These are phyloP conservation scores for Corbicula japonica DNA, from an alignment of 2,888 invertebrate species.

Conservation along the genomic window DNA sequence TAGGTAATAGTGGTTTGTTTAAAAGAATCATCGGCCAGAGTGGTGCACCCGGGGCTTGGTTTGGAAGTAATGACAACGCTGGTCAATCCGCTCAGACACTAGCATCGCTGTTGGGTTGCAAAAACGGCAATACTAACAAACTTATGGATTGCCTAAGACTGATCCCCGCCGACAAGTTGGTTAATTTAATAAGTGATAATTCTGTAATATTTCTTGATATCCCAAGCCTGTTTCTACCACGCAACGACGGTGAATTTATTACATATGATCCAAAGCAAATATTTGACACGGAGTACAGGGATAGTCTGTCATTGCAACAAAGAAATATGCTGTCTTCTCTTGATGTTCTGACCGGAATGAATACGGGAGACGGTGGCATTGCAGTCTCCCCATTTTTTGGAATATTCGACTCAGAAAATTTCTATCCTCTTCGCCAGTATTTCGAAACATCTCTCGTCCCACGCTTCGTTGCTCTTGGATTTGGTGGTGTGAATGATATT, in stretches of 20 bases:
- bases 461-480: background rate
- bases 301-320: too few relatives aligned
- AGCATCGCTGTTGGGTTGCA: constrained; percentile 12
- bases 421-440: background rate
- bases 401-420: background rate
- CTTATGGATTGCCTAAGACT: constrained; percentile 33
- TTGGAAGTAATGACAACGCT: background rate
- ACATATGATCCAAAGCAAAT: background rate
- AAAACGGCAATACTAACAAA: background rate
- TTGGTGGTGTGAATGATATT: background rate
- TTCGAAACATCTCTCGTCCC: background rate
- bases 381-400: constrained; percentile 3
- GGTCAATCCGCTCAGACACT: constrained; percentile 11
- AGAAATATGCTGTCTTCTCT: constrained; percentile 20
- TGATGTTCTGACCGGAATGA: constrained; percentile 30
- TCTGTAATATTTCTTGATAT: background rate
- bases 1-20: constrained; percentile 70
- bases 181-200: background rate
- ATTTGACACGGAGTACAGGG: background rate
- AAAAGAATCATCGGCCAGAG: constrained; percentile 72
- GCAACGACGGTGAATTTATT: constrained; percentile 29
- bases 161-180: background rate
- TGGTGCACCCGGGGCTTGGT: constrained; percentile 43
- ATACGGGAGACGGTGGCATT: constrained; percentile 6
- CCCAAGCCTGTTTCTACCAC: constrained; percentile 9